These are phyloP conservation scores for Carassius carassius DNA, from an alignment of 2,113 vertebrate genomes.

Conservation along the genomic window DNA sequence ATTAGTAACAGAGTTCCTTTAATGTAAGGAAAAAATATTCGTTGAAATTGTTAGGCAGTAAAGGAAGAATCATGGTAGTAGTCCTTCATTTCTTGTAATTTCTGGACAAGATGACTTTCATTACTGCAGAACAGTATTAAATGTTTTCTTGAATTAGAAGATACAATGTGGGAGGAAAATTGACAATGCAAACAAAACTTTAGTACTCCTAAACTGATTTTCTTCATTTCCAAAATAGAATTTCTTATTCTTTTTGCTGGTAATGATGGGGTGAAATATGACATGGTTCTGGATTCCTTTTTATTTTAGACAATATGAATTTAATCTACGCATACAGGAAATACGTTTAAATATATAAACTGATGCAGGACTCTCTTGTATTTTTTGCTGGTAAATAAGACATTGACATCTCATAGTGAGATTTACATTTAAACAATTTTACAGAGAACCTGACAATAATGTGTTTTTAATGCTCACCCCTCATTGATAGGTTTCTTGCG, in stretches of 20 bases:
- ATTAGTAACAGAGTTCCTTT: too few species aligned
- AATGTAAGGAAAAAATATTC: neutral
- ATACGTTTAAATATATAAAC: too few species aligned
- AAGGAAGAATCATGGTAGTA: neutral
- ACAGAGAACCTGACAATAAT: neutral
- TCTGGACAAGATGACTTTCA: neutral
- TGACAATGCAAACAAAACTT: too few species aligned
- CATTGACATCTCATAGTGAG: neutral
- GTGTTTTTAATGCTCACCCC: conserved; percentile 76
- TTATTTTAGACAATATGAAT: too few species aligned
- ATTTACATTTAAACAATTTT: neutral
- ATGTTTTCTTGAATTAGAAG: neutral
- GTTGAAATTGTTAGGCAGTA: neutral
- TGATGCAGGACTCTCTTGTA: too few species aligned
- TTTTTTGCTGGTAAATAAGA: neutral
- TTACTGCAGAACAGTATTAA: neutral
- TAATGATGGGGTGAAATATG: neutral
- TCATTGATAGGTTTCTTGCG: conserved; percentile 94
- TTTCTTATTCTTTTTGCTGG: neutral
- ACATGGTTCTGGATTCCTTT: too few species aligned
- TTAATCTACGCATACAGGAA: too few species aligned
- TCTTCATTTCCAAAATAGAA: neutral
- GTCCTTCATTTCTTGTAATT: neutral
- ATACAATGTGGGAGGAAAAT: neutral
- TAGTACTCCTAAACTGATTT: too few species aligned